These are phyloP conservation scores for Chironomus tepperi DNA, from an alignment of 1,140 invertebrate species.

Conservation along the genomic window DNA sequence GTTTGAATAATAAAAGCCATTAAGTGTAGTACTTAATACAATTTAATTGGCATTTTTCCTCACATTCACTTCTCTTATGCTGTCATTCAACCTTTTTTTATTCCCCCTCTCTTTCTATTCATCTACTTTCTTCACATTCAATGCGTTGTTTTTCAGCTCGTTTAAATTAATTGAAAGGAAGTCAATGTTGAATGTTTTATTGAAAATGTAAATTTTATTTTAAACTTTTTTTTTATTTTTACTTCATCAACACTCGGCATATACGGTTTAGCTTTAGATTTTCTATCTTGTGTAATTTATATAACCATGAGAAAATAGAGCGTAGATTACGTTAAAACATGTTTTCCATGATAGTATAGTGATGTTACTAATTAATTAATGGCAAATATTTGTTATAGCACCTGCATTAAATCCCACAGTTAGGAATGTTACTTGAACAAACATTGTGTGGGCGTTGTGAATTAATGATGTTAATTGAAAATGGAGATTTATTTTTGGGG, in stretches of 20 bases:
- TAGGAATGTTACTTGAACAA: neutral
- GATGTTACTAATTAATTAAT: slow-evolving; percentile 3
- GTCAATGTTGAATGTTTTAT: neutral
- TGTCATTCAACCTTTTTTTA: neutral
- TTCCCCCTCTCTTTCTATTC: neutral
- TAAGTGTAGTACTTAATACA: slow-evolving; percentile 3
- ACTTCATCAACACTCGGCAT: no score
- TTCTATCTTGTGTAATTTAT: no score
- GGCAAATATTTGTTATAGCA: slow-evolving; percentile 8
- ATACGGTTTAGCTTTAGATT: no score
- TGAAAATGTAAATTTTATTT: slow-evolving; percentile 1
- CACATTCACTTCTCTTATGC: neutral
- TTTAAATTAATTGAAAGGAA: slow-evolving; percentile 2
- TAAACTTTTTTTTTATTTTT: neutral
- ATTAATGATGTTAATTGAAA: no score
- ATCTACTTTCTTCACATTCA: neutral
- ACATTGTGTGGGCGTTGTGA: neutral
- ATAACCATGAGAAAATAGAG: no score
- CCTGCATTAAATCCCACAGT: slow-evolving; percentile 5
- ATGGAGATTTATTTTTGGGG: no score
- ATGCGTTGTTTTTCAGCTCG: neutral
- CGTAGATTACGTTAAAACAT: neutral
- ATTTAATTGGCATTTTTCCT: slow-evolving; percentile 9
- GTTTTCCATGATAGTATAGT: neutral
- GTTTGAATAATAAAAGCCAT: slow-evolving; percentile 11